Base-by-base conservation (phyloP, 37 sponge, comb jelly and placozoan genomes). In the Ephydatia muelleri region DNA sequence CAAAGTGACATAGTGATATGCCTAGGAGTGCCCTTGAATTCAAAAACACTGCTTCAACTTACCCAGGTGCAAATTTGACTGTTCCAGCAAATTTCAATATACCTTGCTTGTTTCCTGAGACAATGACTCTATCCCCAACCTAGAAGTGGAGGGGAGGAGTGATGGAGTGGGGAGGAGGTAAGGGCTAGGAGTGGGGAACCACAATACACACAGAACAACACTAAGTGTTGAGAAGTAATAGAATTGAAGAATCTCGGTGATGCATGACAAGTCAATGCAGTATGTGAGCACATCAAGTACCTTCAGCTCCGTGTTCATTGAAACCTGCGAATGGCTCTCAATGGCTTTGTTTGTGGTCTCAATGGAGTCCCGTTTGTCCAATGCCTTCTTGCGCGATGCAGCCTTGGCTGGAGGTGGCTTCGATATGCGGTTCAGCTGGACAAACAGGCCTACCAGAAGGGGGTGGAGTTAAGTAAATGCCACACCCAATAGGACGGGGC, bases 21-120 rank as follows among this genome's bases (percentile, higher is more conserved):
- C 6, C 43, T 9, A 43, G 6, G 6, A 3, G 6, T 43, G 57
- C 16, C 12, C 16, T 57, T 71, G 72, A 13, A n/a, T n/a, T 11
- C 19, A n/a, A 16, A 27, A 37, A 35, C 37, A 75, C 11, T 78
- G 40, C 38, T 27, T 22, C 34, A 5, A 68, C 94, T 72, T 83
- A 94, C 95, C 95, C 95, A 28, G 91, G 89, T 38, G 95, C 91
- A 88, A 97, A 97, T 38, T 93, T 88, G 47, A 90, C 88, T 26
- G 84, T 64, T 22, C 98, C 98, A 77, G 91, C 68, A 79, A 84
- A 97, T 64, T 93, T 65, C 27, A 97, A 70, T 3, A 64, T 67
- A 14, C 98, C 98, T 4, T 64, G 32, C 66, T 90, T 85, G 28
- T 29, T 86, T 5, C 93, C 93, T 0, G 83, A 64, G 14, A 93